A percentile compares a stretch with the other conserved stretches of the same genome.
Conservation (phyloP, 2,797 vertebrate genomes). For the Semaprochilodus insignis region DNA sequence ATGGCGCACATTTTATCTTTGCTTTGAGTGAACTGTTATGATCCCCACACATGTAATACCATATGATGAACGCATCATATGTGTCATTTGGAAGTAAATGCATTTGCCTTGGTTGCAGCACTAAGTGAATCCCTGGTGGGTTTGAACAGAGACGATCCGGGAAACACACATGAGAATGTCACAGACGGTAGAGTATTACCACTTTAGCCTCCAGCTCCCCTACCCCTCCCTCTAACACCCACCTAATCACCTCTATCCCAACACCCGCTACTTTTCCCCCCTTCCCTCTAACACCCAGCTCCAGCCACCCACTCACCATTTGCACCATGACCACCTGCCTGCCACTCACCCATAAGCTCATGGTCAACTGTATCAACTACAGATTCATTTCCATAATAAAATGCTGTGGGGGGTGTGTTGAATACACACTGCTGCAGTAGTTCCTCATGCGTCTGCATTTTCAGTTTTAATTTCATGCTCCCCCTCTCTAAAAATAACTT, state of each 20-base stretch:
- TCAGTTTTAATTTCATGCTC: slow-evolving; percentile 43
- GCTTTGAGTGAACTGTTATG: slow-evolving; percentile 22
- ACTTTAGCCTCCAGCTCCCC: slow-evolving; percentile 59
- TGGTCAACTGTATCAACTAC: slow-evolving; percentile 40
- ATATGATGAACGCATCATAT: slow-evolving; percentile 62
- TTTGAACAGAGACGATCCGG: slow-evolving; percentile 81
- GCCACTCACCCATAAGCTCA: slow-evolving; percentile 65
- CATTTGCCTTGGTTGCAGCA: slow-evolving; percentile 81
- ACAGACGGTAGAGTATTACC: slow-evolving; percentile 82
- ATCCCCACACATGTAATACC: slow-evolving; percentile 53
- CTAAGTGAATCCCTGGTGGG: slow-evolving; percentile 80
- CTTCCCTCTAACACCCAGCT: slow-evolving; percentile 28
- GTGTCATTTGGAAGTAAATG: slow-evolving; percentile 71
- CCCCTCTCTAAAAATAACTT: slow-evolving; percentile 22
- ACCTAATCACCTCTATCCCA: slow-evolving; percentile 13
- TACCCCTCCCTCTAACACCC: slow-evolving; percentile 36
- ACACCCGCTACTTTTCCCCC: not conserved
- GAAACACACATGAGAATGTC: slow-evolving; percentile 64
- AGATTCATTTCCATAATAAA: slow-evolving; percentile 51
- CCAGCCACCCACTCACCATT: slow-evolving; percentile 38
- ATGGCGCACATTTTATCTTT: slow-evolving; percentile 24
- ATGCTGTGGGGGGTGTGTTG: slow-evolving; percentile 26
- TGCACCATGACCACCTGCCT: slow-evolving; percentile 61
- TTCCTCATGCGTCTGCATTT: slow-evolving; percentile 31
- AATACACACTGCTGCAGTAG: slow-evolving; percentile 25